Conservation (phyloP, 2,113 vertebrate species). For the Centropus unirufus region DNA sequence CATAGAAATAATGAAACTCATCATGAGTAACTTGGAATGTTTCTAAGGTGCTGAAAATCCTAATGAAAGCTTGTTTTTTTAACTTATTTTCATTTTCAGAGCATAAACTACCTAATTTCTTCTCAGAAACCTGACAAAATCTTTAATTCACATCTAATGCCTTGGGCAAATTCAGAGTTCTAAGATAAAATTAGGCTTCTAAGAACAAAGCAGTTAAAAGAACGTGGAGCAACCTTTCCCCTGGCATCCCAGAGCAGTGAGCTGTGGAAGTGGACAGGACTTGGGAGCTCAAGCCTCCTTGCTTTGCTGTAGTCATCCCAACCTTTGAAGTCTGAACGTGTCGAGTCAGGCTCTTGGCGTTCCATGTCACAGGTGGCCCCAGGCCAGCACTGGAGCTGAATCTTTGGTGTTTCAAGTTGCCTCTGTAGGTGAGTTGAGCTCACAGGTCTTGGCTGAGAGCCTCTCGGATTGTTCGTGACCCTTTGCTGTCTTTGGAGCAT, state of each 20-base stretch:
- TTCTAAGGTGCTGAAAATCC: neutral
- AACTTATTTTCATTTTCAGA: neutral
- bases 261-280: neutral
- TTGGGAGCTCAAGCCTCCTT: neutral
- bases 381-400: neutral
- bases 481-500: neutral
- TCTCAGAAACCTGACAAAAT: neutral
- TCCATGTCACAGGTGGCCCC: neutral
- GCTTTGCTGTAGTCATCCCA: neutral
- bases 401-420: neutral
- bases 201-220: neutral
- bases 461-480: neutral
- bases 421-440: neutral
- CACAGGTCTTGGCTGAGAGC: neutral
- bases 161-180: neutral
- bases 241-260: neutral
- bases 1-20: too few species aligned
- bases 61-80: neutral
- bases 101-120: neutral
- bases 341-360: accelerated
- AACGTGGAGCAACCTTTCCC: accelerated
- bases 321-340: too few species aligned
- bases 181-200: neutral
- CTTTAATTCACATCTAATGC: neutral
- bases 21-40: neutral